Conservation (phyloP, 1,140 invertebrate species). For the Camponotus vicinus region DNA sequence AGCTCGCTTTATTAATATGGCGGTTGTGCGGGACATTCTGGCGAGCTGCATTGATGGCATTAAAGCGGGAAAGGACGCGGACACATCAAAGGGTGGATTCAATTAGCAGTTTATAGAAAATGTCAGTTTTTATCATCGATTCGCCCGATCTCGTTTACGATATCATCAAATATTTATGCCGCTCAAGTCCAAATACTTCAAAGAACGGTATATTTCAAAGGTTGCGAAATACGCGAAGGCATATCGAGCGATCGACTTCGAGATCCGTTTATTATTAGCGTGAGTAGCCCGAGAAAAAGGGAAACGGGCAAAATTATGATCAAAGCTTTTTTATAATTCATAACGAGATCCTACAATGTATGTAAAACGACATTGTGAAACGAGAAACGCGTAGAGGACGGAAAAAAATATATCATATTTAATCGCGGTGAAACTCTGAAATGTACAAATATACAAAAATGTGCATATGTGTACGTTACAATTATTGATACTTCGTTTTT, state of each 20-base stretch:
- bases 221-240: slow-evolving; percentile 47
- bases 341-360: slow-evolving; percentile 32
- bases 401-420: slow-evolving; percentile 24
- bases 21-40: neutral
- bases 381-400: neutral
- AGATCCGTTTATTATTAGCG: slow-evolving; percentile 54
- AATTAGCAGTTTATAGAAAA: slow-evolving; percentile 61
- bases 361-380: neutral
- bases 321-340: slow-evolving; percentile 50
- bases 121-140: slow-evolving; percentile 39
- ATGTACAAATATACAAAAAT: slow-evolving; percentile 9
- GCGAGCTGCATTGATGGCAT: slow-evolving; percentile 14
- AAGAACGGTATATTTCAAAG: slow-evolving; percentile 60
- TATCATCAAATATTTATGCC: slow-evolving; percentile 72
- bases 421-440: slow-evolving; percentile 7
- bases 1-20: slow-evolving; percentile 38
- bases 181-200: slow-evolving; percentile 49
- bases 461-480: neutral
- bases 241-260: slow-evolving; percentile 53
- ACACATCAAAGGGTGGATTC: slow-evolving; percentile 49
- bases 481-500: slow-evolving; percentile 46
- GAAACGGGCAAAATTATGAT: slow-evolving; percentile 33
- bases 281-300: slow-evolving; percentile 12
- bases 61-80: slow-evolving; percentile 30
- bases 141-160: slow-evolving; percentile 54